phyloP scores from a whole-genome alignment of 2,888 invertebrate species.

The Pristionchus maxplancki region DNA sequence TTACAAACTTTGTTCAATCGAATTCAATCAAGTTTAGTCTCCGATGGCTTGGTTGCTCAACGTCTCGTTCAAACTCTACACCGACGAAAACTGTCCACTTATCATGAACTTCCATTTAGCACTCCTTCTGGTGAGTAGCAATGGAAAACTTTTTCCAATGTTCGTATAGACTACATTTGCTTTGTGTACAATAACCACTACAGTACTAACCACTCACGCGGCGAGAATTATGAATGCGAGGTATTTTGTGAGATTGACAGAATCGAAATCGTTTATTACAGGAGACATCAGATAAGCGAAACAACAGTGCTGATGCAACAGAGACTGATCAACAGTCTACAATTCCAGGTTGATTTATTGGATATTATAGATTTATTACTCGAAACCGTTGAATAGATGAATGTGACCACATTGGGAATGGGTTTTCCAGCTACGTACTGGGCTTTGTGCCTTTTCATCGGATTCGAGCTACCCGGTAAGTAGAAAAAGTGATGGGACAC shows the following conservation, averaged over 20 bases:
- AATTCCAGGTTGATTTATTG: background rate
- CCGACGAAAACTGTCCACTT: background rate
- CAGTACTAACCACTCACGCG: background rate
- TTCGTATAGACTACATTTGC: background rate
- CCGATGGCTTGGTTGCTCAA: constrained; percentile 4
- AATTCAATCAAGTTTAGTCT: background rate
- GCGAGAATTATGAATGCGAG: background rate
- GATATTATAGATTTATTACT: background rate
- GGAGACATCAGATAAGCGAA: background rate
- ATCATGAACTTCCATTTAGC: background rate
- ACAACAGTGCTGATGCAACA: background rate
- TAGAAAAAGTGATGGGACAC: too few relatives aligned
- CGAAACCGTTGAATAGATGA: too few relatives aligned
- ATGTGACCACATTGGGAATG: background rate
- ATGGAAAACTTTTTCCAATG: too few relatives aligned
- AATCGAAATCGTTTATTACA: background rate
- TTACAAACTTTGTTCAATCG: background rate
- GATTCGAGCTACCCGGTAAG: background rate
- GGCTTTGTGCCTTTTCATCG: background rate
- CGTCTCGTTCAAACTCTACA: background rate
- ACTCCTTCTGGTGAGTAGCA: background rate
- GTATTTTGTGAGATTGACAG: background rate
- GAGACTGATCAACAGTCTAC: background rate
- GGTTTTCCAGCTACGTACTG: background rate
- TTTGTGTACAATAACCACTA: background rate